Percentiles rank a stretch among this genome's conserved stretches.
These are phyloP conservation scores for Dolichallabes microphthalmus DNA, from an alignment of 2,113 vertebrate species.

Conservation along the genomic window DNA sequence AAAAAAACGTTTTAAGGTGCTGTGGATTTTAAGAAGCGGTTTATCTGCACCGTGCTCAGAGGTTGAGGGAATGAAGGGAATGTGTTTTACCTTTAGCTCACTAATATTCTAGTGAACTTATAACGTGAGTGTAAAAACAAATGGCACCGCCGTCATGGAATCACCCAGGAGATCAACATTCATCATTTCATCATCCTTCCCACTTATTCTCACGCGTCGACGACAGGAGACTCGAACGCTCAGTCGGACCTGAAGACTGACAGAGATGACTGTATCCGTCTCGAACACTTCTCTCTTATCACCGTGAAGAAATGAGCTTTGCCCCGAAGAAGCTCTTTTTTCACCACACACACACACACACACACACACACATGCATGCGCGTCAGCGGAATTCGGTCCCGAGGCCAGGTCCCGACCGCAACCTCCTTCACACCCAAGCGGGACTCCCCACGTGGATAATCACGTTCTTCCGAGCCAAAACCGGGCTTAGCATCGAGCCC, in stretches of 20 bases:
- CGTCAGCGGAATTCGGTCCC: conserved; percentile 72
- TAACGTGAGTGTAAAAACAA: not conserved
- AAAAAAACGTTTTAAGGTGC: not conserved
- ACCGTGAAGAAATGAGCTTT: conserved; percentile 64
- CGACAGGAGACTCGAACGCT: not conserved
- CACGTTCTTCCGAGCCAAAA: conserved; percentile 73
- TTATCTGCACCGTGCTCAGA: not conserved
- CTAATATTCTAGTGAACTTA: not conserved
- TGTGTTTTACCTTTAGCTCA: not conserved
- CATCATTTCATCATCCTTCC: conserved; percentile 7
- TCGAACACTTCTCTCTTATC: conserved; percentile 65
- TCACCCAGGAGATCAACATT: not conserved
- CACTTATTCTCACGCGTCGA: conserved; percentile 6
- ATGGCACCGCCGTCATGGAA: not conserved
- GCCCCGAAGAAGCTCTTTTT: conserved; percentile 57
- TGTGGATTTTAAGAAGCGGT: not conserved
- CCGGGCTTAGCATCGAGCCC: conserved; percentile 68
- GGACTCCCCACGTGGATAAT: conserved; percentile 74
- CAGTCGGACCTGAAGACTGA: conserved; percentile 47
- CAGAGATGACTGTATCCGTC: conserved; percentile 49
- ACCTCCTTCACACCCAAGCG: conserved; percentile 52
- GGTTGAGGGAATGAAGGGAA: not conserved
- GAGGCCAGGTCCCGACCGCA: conserved; percentile 10
- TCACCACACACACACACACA: conserved; percentile 61
- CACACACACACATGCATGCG: conserved; percentile 61